Percentiles rank a stretch among this genome's conserved stretches.
These are phyloP conservation scores for Mycogona germanica DNA, from an alignment of 2,888 invertebrate genomes.

Conservation along the genomic window DNA sequence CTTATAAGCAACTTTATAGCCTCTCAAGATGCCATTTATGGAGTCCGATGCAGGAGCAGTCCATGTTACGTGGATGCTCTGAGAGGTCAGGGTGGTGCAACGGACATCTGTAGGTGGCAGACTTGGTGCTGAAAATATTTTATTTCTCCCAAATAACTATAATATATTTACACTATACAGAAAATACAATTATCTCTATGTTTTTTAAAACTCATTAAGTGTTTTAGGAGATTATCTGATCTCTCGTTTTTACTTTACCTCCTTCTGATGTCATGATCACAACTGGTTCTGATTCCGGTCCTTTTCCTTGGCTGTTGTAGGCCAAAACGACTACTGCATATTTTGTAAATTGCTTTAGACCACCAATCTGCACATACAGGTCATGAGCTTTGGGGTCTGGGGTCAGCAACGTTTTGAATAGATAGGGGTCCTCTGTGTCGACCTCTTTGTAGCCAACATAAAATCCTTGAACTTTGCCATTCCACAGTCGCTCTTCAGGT, in stretches of 20 bases:
- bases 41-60: conserved; percentile 81
- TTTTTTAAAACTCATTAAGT: conserved; percentile 5
- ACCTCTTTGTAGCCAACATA: conserved; percentile 21
- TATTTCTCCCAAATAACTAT: neutral
- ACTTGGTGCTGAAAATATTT: conserved; percentile 34
- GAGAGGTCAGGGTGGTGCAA: conserved; percentile 85
- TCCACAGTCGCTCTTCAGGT: conserved; percentile 20
- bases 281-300: conserved; percentile 20
- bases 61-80: conserved; percentile 90
- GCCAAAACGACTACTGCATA: conserved; percentile 22
- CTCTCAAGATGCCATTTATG: conserved; percentile 89
- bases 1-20: conserved; percentile 87
- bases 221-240: too few species aligned
- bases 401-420: conserved; percentile 19
- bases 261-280: conserved; percentile 22
- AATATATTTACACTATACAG: neutral
- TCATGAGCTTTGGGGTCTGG: conserved; percentile 14
- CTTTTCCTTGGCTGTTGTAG: conserved; percentile 20
- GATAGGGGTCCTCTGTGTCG: conserved; percentile 18
- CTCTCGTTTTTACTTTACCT: too few species aligned
- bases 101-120: conserved; percentile 67
- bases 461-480: conserved; percentile 19
- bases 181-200: neutral
- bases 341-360: conserved; percentile 21
- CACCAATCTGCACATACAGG: conserved; percentile 16